A percentile compares a stretch with the other conserved stretches of the same genome.
Conservation (phyloP, 2,113 vertebrate species). For the Micronycteris hirsuta region DNA sequence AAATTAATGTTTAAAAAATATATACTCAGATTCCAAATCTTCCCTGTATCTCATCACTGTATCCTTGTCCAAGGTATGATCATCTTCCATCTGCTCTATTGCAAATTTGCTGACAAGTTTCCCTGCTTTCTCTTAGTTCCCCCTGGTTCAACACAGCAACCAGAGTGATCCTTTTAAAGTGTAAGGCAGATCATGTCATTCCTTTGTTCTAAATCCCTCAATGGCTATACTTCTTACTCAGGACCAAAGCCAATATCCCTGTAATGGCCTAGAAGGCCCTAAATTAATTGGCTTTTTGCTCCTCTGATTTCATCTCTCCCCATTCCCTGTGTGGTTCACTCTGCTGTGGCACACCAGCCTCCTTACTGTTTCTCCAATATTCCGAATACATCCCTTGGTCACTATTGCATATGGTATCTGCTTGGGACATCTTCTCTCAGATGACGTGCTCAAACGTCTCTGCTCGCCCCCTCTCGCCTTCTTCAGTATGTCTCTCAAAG, state of each 20-base stretch:
- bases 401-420: background rate
- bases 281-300: background rate
- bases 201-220: background rate
- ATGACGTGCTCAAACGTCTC: background rate
- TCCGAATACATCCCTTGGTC: background rate
- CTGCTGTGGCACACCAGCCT: background rate
- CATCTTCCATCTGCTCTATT: background rate
- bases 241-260: background rate
- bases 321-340: background rate
- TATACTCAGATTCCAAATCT: background rate
- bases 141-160: background rate
- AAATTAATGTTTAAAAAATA: no score
- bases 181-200: background rate
- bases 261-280: background rate
- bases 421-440: background rate
- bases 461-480: background rate
- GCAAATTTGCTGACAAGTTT: background rate
- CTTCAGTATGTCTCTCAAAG: background rate
- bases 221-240: background rate
- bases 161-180: background rate
- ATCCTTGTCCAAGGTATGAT: background rate
- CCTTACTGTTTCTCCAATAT: background rate
- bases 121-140: background rate
- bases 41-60: background rate
- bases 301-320: background rate